Percentiles rank a stretch among this genome's conserved stretches.
These are phyloP conservation scores for Ichneumon xanthorius DNA, from an alignment of 2,888 invertebrate genomes.

Conservation along the genomic window DNA sequence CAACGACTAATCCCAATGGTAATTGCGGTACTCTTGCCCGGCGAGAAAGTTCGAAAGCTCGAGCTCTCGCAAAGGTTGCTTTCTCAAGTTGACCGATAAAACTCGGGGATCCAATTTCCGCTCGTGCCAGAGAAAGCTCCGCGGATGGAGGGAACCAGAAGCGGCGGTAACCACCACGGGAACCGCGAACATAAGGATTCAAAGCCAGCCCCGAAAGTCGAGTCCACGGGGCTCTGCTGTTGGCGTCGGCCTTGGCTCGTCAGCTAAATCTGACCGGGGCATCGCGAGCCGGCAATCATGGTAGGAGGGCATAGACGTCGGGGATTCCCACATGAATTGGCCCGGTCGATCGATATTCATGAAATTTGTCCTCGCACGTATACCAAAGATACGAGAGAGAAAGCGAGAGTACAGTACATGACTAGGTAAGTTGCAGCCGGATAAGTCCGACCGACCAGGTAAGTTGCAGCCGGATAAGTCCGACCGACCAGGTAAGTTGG, in stretches of 20 bases:
- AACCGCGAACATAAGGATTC: background rate
- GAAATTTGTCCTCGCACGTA: constrained; percentile 21
- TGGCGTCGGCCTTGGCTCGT: constrained; percentile 15
- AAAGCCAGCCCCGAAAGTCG: background rate
- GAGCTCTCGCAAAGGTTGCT: background rate
- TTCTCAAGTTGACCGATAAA: constrained; percentile 1
- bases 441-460: too few species aligned
- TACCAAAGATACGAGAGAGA: constrained; percentile 2
- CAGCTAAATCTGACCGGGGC: constrained; percentile 27
- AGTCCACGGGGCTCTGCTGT: background rate
- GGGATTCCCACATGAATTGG: constrained; percentile 16
- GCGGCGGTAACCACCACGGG: background rate
- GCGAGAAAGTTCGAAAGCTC: constrained; percentile 1
- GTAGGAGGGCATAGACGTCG: constrained; percentile 20
- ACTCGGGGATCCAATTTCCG: constrained; percentile 43
- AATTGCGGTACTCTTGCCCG: background rate
- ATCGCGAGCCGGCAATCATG: constrained; percentile 1
- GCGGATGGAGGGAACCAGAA: background rate
- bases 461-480: too few species aligned
- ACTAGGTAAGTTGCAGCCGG: too few species aligned
- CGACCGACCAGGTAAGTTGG: too few species aligned
- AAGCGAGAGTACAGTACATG: background rate
- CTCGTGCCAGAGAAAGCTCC: constrained; percentile 18
- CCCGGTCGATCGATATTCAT: constrained; percentile 12
- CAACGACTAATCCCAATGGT: background rate